A percentile compares a stretch with the other conserved stretches of the same genome.
phyloP scores from a whole-genome alignment of 2,113 vertebrate species.

The Neomonachus schauinslandi region DNA sequence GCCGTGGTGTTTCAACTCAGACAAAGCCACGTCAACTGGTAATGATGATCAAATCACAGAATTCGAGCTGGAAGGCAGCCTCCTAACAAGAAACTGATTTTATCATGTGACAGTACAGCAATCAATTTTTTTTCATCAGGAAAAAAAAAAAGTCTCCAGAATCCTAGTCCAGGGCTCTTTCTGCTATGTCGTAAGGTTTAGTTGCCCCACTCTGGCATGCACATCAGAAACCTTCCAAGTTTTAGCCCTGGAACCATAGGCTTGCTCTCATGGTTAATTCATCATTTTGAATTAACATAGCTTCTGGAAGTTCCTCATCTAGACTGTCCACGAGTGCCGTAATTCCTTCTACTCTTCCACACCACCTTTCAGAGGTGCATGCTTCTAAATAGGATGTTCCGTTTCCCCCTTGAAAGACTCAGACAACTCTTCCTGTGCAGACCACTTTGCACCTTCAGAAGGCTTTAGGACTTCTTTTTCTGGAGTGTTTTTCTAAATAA shows the following conservation, averaged over 20 bases:
- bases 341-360: background rate
- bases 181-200: background rate
- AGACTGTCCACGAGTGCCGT: background rate
- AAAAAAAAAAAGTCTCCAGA: background rate
- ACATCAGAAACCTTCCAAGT: background rate
- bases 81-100: background rate
- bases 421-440: background rate
- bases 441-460: constrained; percentile 14
- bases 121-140: background rate
- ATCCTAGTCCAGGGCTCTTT: background rate
- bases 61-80: background rate
- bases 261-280: background rate
- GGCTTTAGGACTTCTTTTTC: background rate
- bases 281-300: background rate
- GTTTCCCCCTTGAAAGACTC: background rate
- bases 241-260: background rate
- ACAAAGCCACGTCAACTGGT: background rate
- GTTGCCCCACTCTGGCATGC: background rate
- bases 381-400: background rate
- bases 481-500: background rate
- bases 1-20: background rate
- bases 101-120: background rate
- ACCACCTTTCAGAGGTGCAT: background rate
- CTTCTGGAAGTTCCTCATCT: background rate
- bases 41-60: background rate